phyloP scores from a whole-genome alignment of 1,140 invertebrate genomes.

The Rhopalosiphum padi region DNA sequence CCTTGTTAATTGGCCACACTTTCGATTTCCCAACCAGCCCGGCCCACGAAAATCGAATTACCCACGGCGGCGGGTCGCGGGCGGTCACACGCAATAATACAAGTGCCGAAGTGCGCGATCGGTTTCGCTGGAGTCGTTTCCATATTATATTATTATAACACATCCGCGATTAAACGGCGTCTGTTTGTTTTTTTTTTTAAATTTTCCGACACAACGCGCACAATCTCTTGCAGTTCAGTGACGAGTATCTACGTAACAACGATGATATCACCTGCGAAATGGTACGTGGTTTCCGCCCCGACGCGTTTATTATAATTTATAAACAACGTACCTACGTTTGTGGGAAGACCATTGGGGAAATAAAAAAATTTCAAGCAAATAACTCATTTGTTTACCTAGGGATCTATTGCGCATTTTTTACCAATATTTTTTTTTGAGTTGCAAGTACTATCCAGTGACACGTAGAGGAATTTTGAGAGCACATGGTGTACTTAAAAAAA shows the following conservation, averaged over 20 bases:
- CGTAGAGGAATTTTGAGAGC: too few relatives aligned
- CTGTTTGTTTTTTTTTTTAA: not conserved
- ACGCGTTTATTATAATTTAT: not conserved
- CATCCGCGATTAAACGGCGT: not conserved
- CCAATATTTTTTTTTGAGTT: too few relatives aligned
- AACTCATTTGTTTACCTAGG: not conserved
- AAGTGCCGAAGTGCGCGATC: not conserved
- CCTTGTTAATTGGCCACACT: constrained; percentile 19
- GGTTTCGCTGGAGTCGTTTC: not conserved
- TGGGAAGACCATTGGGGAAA: not conserved
- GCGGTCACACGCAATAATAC: not conserved
- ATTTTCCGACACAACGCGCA: not conserved
- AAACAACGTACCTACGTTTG: not conserved
- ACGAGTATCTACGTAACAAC: not conserved
- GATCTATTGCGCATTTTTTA: not conserved
- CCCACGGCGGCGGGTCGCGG: not conserved
- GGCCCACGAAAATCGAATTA: constrained; percentile 23
- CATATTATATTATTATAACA: not conserved
- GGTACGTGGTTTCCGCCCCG: not conserved
- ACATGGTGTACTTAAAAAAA: too few relatives aligned
- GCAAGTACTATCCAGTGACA: too few relatives aligned
- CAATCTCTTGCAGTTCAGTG: not conserved
- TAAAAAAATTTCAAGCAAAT: not conserved
- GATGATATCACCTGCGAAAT: not conserved
- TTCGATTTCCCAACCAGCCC: constrained; percentile 42